phyloP scores from a whole-genome alignment of 2,113 vertebrate genomes.

The Dasyornis broadbenti region DNA sequence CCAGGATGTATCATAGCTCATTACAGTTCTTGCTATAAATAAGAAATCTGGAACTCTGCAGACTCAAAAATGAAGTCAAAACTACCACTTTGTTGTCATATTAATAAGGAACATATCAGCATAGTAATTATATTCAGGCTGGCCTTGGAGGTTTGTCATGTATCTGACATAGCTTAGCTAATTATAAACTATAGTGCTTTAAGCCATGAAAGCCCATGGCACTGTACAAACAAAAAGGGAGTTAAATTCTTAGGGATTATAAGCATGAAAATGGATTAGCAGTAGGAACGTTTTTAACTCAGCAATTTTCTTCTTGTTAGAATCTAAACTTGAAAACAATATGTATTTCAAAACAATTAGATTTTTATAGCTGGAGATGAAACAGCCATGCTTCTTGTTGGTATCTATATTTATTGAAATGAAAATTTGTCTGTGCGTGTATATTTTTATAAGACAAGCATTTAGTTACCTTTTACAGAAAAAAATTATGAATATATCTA shows the following conservation, averaged over 20 bases:
- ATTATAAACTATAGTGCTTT: background rate
- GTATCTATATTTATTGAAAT: background rate
- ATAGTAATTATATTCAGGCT: background rate
- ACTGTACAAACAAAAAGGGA: background rate
- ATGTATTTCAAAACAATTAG: background rate
- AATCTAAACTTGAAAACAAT: background rate
- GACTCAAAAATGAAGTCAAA: background rate
- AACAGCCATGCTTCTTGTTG: background rate
- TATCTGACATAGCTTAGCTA: background rate
- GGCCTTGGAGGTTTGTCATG: background rate
- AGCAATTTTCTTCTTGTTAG: background rate
- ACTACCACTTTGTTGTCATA: background rate
- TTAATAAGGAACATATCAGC: background rate
- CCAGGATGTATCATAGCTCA: background rate
- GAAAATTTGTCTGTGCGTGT: background rate
- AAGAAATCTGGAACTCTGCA: background rate
- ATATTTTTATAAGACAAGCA: background rate
- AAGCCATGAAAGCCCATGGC: background rate
- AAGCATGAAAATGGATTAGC: background rate
- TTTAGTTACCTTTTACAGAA: background rate
- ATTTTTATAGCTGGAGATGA: background rate
- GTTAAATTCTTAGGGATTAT: conserved; percentile 3
- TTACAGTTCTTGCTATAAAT: background rate
- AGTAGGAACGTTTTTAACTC: background rate
- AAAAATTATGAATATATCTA: background rate